Evolutionary conservation across 2,113 vertebrate genomes (phyloP).

Genomic region (Gulo gulo): DNA sequence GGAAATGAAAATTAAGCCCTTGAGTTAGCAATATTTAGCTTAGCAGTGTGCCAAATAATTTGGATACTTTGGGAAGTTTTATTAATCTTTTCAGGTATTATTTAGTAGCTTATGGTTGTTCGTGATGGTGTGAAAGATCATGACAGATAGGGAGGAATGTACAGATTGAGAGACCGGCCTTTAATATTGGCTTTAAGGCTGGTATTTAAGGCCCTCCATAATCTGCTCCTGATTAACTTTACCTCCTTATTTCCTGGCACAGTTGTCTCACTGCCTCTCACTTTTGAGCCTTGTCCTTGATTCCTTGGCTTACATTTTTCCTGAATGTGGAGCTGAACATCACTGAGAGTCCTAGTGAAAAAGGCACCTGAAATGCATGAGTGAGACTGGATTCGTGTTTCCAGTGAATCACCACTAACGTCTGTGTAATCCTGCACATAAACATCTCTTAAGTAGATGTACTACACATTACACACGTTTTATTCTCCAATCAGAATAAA

Average conservation of each 20-base stretch:
- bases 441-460: background rate
- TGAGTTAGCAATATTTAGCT: background rate
- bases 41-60: background rate
- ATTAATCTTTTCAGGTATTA: background rate
- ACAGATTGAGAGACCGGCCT: background rate
- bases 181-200: background rate
- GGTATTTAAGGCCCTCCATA: background rate
- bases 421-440: background rate
- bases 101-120: background rate
- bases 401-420: background rate
- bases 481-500: background rate
- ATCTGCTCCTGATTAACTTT: background rate
- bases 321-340: background rate
- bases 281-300: background rate
- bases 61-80: background rate
- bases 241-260: background rate
- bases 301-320: background rate
- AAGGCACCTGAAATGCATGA: fast-evolving
- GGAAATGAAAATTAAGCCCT: background rate
- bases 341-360: background rate
- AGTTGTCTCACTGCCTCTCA: background rate
- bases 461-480: background rate
- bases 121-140: background rate
- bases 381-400: background rate
- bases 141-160: background rate